These are phyloP conservation scores for Melanostigma gelatinosum DNA, from an alignment of 2,113 vertebrate species.

Conservation along the genomic window DNA sequence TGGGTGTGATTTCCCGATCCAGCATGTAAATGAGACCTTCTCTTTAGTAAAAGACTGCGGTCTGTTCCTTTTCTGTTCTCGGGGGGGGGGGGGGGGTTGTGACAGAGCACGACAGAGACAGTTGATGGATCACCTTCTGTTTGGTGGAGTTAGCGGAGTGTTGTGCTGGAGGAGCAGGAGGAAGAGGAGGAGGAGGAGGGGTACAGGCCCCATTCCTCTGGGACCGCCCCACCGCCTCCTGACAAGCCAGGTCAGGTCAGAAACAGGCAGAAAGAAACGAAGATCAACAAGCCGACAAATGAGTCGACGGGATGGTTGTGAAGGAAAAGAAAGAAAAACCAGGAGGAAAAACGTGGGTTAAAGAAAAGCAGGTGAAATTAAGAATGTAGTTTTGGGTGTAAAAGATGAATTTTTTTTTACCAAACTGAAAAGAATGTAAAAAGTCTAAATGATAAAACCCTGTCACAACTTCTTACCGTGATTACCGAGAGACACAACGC, in stretches of 20 bases:
- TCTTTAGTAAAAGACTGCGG: neutral
- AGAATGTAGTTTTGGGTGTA: neutral
- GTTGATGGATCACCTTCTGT: slow-evolving; percentile 73
- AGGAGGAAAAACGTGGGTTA: neutral
- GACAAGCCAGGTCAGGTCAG: slow-evolving; percentile 40
- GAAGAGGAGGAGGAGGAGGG: slow-evolving; percentile 47
- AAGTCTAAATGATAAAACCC: neutral
- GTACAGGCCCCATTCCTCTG: slow-evolving; percentile 70
- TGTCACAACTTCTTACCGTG: neutral
- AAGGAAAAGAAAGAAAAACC: neutral
- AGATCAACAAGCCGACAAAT: slow-evolving; percentile 18
- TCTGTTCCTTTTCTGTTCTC: neutral
- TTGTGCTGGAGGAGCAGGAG: slow-evolving; percentile 50
- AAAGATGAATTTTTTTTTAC: no score
- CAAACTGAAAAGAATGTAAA: slow-evolving; percentile 1
- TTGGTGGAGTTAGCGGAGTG: slow-evolving; percentile 65
- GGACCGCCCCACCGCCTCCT: slow-evolving; percentile 67
- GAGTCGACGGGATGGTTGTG: neutral
- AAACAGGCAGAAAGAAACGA: slow-evolving; percentile 11
- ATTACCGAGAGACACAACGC: neutral
- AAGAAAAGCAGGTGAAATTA: slow-evolving; percentile 14
- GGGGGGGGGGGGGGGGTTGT: neutral
- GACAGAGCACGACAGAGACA: neutral
- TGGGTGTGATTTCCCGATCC: neutral
- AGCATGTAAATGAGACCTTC: neutral